Evolutionary conservation across 53 echinoderm and acorn worm genomes (phyloP).

Genomic region (Hippasteria phrygiana): DNA sequence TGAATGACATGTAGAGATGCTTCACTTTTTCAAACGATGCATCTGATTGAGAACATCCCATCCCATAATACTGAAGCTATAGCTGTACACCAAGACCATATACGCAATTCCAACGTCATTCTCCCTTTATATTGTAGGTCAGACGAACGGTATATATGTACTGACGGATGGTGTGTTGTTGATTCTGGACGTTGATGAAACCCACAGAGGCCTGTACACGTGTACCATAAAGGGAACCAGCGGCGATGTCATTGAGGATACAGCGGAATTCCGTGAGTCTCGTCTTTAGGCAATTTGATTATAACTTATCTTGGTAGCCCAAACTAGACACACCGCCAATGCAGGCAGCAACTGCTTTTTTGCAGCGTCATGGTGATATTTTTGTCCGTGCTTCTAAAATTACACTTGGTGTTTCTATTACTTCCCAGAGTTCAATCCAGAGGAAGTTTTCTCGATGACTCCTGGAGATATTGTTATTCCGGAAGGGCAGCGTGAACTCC

Average conservation of each 20-base stretch:
- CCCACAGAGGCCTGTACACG: conserved; percentile 69
- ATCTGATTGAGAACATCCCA: no score
- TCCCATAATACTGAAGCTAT: no score
- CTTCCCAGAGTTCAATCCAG: conserved; percentile 15
- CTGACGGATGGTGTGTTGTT: conserved; percentile 58
- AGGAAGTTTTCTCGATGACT: conserved; percentile 60
- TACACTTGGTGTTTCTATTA: neutral
- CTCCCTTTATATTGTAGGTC: conserved; percentile 10
- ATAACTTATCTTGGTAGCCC: no score
- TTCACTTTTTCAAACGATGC: no score
- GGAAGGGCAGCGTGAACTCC: conserved; percentile 59
- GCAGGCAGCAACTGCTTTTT: no score
- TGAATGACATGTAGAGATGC: no score
- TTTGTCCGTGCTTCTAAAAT: neutral
- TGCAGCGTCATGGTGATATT: no score
- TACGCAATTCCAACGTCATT: neutral
- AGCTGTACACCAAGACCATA: no score
- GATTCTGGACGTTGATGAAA: conserved; percentile 61
- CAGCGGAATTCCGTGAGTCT: conserved; percentile 64
- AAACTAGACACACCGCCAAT: neutral
- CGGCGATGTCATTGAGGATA: conserved; percentile 48
- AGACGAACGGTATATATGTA: conserved; percentile 50
- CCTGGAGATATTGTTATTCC: conserved; percentile 65
- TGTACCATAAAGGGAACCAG: conserved; percentile 62
- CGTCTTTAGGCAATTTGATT: neutral